Percentiles rank a stretch among this genome's conserved stretches.
These are phyloP conservation scores for Orius laevigatus DNA, from an alignment of 1,140 invertebrate genomes.

Conservation along the genomic window DNA sequence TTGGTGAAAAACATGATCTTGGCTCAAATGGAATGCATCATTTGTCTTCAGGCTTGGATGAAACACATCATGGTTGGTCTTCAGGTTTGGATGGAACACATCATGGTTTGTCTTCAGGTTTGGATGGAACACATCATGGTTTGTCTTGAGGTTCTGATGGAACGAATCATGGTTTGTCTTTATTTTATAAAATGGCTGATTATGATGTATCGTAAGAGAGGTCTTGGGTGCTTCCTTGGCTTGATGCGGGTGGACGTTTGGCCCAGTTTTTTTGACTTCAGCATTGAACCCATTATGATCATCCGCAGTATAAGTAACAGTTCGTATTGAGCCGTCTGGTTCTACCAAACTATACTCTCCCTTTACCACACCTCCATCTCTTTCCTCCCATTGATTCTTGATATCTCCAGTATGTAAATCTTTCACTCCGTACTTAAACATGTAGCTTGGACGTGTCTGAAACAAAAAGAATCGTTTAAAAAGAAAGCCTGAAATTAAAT, in stretches of 20 bases:
- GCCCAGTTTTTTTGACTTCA: slow-evolving; percentile 5
- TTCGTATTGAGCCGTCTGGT: slow-evolving; percentile 39
- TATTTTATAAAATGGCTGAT: background rate
- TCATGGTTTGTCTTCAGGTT: background rate
- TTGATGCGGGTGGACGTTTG: background rate
- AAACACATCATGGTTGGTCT: background rate
- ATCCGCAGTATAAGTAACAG: slow-evolving; percentile 40
- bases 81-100: background rate
- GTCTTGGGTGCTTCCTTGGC: no score
- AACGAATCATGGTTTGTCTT: background rate
- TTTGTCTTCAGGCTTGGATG: background rate
- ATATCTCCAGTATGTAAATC: slow-evolving; percentile 35
- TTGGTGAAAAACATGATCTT: background rate
- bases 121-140: background rate
- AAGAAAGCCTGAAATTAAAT: slow-evolving; percentile 1
- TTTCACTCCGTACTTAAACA: slow-evolving; percentile 34
- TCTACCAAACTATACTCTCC: slow-evolving; percentile 37
- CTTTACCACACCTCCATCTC: slow-evolving; percentile 34
- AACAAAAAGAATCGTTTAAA: slow-evolving; percentile 14
- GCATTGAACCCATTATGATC: slow-evolving; percentile 32
- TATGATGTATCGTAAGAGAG: no score
- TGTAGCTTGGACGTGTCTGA: slow-evolving; percentile 32
- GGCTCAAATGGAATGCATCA: background rate
- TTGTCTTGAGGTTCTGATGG: background rate
- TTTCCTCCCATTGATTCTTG: slow-evolving; percentile 34